Evolutionary conservation across 2,797 vertebrate species (phyloP).

Genomic region (Podargus strigoides): DNA sequence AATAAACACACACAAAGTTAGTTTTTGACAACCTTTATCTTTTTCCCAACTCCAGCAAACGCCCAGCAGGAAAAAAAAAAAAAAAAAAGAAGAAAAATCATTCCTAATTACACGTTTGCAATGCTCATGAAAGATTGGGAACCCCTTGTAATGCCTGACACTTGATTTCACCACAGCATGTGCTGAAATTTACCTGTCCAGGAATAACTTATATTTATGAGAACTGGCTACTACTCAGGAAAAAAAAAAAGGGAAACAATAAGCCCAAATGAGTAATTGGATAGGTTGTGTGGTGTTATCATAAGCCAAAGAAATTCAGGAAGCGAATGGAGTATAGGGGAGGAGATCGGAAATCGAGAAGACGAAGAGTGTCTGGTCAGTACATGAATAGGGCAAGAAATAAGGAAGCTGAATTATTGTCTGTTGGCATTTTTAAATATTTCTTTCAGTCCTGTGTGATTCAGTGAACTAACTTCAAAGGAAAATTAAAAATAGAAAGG

Average conservation of each 20-base stretch:
- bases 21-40: background rate
- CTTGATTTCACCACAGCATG: background rate
- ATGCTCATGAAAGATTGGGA: background rate
- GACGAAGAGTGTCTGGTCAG: background rate
- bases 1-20: background rate
- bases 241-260: background rate
- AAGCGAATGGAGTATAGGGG: background rate
- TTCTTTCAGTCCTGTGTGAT: background rate
- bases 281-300: background rate
- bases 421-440: background rate
- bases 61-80: background rate
- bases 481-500: constrained; percentile 16
- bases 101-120: background rate
- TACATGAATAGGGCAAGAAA: background rate
- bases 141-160: background rate
- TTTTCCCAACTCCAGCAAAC: background rate
- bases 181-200: background rate
- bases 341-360: background rate
- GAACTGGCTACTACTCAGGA: background rate
- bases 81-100: background rate
- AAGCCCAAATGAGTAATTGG: background rate
- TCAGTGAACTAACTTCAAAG: constrained; percentile 9
- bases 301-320: background rate
- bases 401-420: background rate
- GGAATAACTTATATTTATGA: background rate